phyloP scores from a whole-genome alignment of 1,140 invertebrate species.

The Campoletis sonorensis region DNA sequence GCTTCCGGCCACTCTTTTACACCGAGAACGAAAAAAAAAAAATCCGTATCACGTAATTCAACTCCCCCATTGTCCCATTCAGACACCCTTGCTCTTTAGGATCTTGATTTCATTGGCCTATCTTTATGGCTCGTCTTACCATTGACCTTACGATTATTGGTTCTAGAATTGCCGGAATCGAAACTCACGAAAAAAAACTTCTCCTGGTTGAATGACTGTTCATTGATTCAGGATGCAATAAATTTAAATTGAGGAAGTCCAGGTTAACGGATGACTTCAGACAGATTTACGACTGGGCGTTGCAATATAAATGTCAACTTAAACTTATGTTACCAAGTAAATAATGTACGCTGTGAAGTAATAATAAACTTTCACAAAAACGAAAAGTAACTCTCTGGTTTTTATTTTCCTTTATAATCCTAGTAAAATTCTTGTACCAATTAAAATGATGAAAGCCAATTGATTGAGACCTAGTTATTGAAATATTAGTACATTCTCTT shows the following conservation, averaged over 20 bases:
- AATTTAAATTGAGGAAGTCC: not conserved
- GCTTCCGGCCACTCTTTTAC: conserved; percentile 65
- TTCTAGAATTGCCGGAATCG: not conserved
- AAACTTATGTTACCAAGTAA: not conserved
- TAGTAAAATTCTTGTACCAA: too few species aligned
- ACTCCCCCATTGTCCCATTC: not conserved
- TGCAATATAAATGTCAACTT: not conserved
- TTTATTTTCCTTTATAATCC: too few species aligned
- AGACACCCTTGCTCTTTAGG: not conserved
- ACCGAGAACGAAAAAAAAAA: conserved; percentile 40
- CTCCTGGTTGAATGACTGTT: not conserved
- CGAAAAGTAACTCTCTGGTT: too few species aligned
- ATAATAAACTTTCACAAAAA: too few species aligned
- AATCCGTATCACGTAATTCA: conserved; percentile 25
- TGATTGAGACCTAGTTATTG: too few species aligned
- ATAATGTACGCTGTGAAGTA: too few species aligned
- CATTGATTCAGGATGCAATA: not conserved
- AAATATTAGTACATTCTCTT: too few species aligned
- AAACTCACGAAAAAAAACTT: not conserved
- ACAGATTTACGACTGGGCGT: not conserved
- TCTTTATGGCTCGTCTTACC: not conserved
- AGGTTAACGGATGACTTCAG: not conserved
- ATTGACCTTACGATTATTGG: conserved; percentile 4
- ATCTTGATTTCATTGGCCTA: not conserved
- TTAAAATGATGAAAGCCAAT: too few species aligned